Base-by-base conservation (phyloP, 1,140 invertebrate genomes). In the Idris sp. region DNA sequence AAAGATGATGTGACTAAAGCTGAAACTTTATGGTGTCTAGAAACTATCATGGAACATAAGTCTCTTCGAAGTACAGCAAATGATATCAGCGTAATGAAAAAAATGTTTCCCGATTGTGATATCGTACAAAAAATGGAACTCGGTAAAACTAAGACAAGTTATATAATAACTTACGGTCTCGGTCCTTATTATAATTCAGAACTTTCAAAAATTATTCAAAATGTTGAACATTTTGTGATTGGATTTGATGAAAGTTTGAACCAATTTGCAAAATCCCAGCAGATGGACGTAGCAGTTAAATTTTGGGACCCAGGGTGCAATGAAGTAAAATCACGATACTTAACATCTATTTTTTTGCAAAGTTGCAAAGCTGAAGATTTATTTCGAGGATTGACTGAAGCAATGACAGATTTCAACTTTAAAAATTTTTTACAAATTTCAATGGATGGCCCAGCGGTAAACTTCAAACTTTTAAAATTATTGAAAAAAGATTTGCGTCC, bases 361-460 rank as follows among this genome's bases (percentile, higher is more conserved):
- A 13, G n/a, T 2, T 19, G 11, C 4, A 73, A 43, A 11, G 62
- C 61, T 10, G 35, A 44, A 8, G 67, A 76, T 59, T 49, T 78
- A 14, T 30, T 73, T 13, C n/a, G 58, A 13, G 61, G 38, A 6
- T 64, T 69, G 10, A 56, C 3, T 10, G 41, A 62, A 46, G 35
- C 11, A 10, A n/a, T 76, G 19, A 11, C 33, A 38, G 40, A 35
- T 15, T 18, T 38, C 7, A 31, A 76, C 31, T 13, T 40, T 1
- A 71, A 62, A 5, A 59, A 59, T 41, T 22, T 76, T 19, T 22
- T 78, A 40, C 73, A 76, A 58, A 51, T 78, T 18, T 76, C 73
- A 9, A 78, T 78, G 62, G 73, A 76, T 56, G 73, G 76, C 2
- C 76, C 69, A 0, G 54, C 74, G 36, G 56, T 74, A 8, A 77